phyloP scores from a whole-genome alignment of 2,797 vertebrate genomes.

The Lutjanus campechanus region DNA sequence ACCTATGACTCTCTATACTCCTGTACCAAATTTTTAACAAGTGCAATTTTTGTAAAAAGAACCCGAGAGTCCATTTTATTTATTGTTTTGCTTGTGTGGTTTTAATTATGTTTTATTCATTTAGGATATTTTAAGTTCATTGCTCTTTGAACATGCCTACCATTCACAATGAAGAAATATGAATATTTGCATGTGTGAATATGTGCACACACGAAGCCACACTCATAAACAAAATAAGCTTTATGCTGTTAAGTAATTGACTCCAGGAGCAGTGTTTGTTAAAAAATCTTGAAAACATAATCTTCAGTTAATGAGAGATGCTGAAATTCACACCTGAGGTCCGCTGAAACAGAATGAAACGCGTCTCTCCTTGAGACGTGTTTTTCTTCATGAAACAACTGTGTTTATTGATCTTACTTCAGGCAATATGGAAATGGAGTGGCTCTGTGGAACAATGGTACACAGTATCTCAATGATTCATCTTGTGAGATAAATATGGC shows the following conservation, averaged over 20 bases:
- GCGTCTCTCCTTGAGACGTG: background rate
- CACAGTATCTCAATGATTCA: background rate
- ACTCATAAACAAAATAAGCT: constrained; percentile 3
- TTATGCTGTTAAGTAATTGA: constrained; percentile 33
- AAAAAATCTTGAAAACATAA: constrained; percentile 24
- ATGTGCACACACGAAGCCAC: constrained; percentile 10
- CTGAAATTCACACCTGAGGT: constrained; percentile 39
- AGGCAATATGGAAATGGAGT: constrained; percentile 7
- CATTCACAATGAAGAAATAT: background rate
- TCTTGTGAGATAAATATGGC: background rate
- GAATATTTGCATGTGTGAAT: constrained; percentile 22
- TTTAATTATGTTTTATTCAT: too few species aligned
- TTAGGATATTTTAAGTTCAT: too few species aligned
- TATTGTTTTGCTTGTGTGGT: too few species aligned
- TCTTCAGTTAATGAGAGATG: constrained; percentile 29
- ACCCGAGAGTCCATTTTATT: too few species aligned
- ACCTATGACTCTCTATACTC: too few species aligned
- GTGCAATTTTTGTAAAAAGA: too few species aligned
- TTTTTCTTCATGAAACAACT: constrained; percentile 10
- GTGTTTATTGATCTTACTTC: constrained; percentile 16
- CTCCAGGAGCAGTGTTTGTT: constrained; percentile 14
- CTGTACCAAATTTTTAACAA: too few species aligned
- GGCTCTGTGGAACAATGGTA: background rate
- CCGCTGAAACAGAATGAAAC: constrained; percentile 29
- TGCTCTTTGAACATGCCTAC: too few species aligned